Evolutionary conservation across 1,140 invertebrate species (phyloP), one percentile per base, ranked within the genome.

Genomic region (Heliconius himera): DNA sequence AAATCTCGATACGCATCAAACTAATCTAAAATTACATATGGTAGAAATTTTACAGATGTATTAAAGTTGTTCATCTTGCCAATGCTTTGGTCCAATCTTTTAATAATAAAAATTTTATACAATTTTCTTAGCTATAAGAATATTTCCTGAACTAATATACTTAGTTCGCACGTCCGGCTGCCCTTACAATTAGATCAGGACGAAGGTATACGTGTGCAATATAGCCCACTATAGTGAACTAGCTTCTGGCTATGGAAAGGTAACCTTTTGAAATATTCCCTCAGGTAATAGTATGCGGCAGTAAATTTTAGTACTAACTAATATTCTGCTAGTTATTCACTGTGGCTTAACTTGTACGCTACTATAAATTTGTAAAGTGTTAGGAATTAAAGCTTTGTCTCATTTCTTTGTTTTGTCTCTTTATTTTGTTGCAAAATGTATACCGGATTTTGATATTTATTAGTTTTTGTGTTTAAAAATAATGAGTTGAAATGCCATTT

Each of bases 101-200:
- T 26, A 26, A 26, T 26, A 26, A 26, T 1, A 26, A 1, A 26
- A 26, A 22, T 0, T 11, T 22, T 60, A 60, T 13, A 60, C 8
- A 60, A 60, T 60, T 60, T 60, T 11, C 60, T 1, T 13, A 26
- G 26, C 26, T 22, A 2, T 29, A 16, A 29, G 60, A 26, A 0
- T 66, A 26, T 66, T 60, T 66, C 60, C 5, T 4, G 60, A 66
- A 66, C 22, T 9, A 74, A 74, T 74, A 18, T 16, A 20, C 2
- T 74, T 29, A 74, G 49, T 20, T 51, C 9, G 73, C 73, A 33
- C 73, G 73, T 54, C 73, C 73, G 22, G 41, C 26, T 74, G 16
- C 38, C 16, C 73, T 73, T 26, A 29, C 36, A 73, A 74, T 74
- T 54, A 74, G 13, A 51, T 74, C 49, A 54, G 26, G 73, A 22